Evolutionary conservation across 2,888 invertebrate species (phyloP), one percentile per base, ranked within the genome.

Genomic region (Mimachlamys varia): DNA sequence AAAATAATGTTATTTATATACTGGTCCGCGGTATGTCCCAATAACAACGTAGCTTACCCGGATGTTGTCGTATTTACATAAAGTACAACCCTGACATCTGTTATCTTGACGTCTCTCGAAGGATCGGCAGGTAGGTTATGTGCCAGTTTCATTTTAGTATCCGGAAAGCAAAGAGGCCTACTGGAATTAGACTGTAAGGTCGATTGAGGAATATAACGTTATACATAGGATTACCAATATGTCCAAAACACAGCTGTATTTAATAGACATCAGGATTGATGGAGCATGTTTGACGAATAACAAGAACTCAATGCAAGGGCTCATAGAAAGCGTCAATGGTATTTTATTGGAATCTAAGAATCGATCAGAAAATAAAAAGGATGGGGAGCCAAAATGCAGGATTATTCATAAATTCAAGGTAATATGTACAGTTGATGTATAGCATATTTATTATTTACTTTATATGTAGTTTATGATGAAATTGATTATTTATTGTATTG

Each of bases 381-480:
- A 33, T 33, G 76, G 76, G 5, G 27, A 76, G 13, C 76, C 76
- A 33, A 33, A 10, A 33, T 76, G 76, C 13, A 76, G 22, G 76
- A 76, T 27, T 10, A 76, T 76, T 76, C 33, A 76, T 76, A 76
- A 76, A 76, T 76, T 76, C 33, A 76, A 76, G 76, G 76, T 76
- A 76, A 17, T 2, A 53, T 15, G 53, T 53, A 17, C 19, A 12
- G 2, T 13, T 53, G 13, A 15, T 13, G 5, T 53, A 53, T 17
- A 44, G 7, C 44, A 44, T 44, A 15, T 53, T 53, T 15, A 19
- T 53, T 53, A 53, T 44, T 44, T 44, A 44, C 44, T 5, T 44
- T 44, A 7, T 44, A n/a, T n/a, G n/a, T n/a, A n/a, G n/a, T n/a
- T n/a, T n/a, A n/a, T n/a, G n/a, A n/a, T n/a, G n/a, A n/a, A n/a